Percentiles rank a stretch among this genome's conserved stretches.
Evolutionary conservation across 2,113 vertebrate genomes (phyloP).

Genomic region (Hippocampus barbouri): DNA sequence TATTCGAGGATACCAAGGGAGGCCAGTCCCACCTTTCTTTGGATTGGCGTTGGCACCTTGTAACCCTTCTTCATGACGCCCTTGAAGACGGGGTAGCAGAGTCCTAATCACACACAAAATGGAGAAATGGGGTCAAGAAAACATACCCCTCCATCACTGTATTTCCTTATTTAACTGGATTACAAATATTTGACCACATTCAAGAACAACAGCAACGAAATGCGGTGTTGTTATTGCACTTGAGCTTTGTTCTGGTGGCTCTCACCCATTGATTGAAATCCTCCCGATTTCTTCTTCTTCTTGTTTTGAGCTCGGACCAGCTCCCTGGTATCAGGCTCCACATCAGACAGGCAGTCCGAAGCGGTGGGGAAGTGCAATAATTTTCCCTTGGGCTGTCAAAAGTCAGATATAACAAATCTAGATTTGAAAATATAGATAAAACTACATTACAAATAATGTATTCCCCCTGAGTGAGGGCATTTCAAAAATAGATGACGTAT

Average conservation of each 20-base stretch:
- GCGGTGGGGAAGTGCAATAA: constrained; percentile 74
- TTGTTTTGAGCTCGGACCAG: constrained; percentile 92
- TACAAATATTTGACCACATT: not conserved
- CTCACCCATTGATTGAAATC: constrained; percentile 98
- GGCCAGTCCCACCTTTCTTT: constrained; percentile 81
- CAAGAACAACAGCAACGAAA: not conserved
- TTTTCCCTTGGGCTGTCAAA: constrained; percentile 51
- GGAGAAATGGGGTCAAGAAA: not conserved
- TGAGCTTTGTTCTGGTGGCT: not conserved
- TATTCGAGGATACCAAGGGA: not conserved
- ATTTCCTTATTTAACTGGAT: not conserved
- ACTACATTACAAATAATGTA: not conserved
- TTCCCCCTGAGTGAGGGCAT: not conserved
- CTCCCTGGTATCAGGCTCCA: constrained; percentile 83
- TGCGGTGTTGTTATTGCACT: not conserved
- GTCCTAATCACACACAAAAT: constrained; percentile 67
- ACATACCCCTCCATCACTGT: not conserved
- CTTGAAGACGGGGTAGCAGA: constrained; percentile 90
- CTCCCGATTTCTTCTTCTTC: constrained; percentile 98
- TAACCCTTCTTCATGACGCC: constrained; percentile 97
- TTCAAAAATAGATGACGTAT: no score
- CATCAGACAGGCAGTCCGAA: constrained; percentile 74
- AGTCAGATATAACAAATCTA: not conserved
- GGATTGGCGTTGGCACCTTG: constrained; percentile 95
- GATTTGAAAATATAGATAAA: not conserved